Evolutionary conservation across 2,888 invertebrate species (phyloP), one percentile per base, ranked within the genome.

Genomic region (Blastobasis adustella): DNA sequence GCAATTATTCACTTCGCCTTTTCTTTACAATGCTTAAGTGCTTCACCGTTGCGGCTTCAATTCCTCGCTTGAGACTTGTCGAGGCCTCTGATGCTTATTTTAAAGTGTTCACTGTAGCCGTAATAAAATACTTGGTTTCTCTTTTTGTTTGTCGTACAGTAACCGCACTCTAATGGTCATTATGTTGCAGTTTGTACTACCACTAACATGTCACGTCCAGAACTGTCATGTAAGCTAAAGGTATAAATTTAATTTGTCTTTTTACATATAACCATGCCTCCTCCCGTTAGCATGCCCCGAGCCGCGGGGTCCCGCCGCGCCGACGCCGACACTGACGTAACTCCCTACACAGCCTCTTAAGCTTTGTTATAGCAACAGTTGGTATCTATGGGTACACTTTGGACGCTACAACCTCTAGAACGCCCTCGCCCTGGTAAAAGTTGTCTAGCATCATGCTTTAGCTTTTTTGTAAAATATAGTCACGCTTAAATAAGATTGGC

Each of bases 151-250:
- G 81, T 85, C 86, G 86, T 86, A 85, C 85, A 85, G 87, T 88
- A 87, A 88, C 85, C 82, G 88, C 88, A 88, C 86, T 85, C 86
- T 88, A 88, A 88, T 88, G 86, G 87, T 87, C 84, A 84, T 88
- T 88, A 87, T 87, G 88, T 88, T 88, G 88, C 88, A 87, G 88
- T 88, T 85, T 87, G 86, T 87, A 82, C 87, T 84, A 85, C 87
- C 86, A 88, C 87, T 87, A 88, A 88, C 87, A 86, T 88, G 86
- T 88, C 85, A 88, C 87, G 85, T 85, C 86, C 87, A 85, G 87
- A 87, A 84, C 82, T 88, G 87, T 86, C 86, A 86, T 88, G 87
- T 87, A 85, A 85, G 86, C 87, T 87, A 84, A 86, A 88, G 87
- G 87, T 87, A 86, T 86, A 81, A 81, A 73, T 84, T 84, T 81